Base-by-base conservation (phyloP, 1,140 invertebrate genomes). In the Vollenhovia emeryi region DNA sequence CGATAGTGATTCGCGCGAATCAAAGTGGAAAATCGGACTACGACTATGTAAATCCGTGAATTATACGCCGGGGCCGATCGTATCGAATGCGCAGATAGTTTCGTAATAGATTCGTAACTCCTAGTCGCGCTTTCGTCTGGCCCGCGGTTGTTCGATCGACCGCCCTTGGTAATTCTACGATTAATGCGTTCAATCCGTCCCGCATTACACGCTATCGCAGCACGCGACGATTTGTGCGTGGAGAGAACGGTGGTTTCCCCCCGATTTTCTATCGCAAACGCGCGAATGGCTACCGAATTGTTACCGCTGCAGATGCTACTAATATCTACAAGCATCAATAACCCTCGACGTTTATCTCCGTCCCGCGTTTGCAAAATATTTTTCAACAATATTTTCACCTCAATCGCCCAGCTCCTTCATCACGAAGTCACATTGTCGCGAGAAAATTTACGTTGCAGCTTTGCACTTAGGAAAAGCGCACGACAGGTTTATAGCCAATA, bases 101-200 rank as follows among this genome's bases (percentile, higher is more conserved):
- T 82, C 78, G 78, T 82, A 82, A 82, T 82, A 82, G 78, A 82
- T 82, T 82, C 66, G 78, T 82, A 82, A 71, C 78, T 82, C 52
- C 66, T 82, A 82, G 66, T 82, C 66, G 78, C 66, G 78, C 66
- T 82, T 82, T 82, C 78, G 78, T 82, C 78, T 45, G 66, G 78
- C 50, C 30, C 48, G 78, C 66, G 78, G 50, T 71, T 68, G 78
- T 59, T 55, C 78, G 66, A 82, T 73, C 78, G 66, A 43, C 78
- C 78, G 24, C 78, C 78, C 78, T 82, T 82, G 78, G 78, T 82
- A 82, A 82, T 82, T 82, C 78, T 82, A 71, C 78, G 66, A 82
- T 82, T 82, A 82, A 82, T 82, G 78, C 66, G 78, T 73, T 57
- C 66, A 73, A 82, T 82, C 78, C 66, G 66, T 73, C 66, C 36